Base-by-base conservation (phyloP, 2,888 invertebrate genomes). In the Ditula angustiorana region DNA sequence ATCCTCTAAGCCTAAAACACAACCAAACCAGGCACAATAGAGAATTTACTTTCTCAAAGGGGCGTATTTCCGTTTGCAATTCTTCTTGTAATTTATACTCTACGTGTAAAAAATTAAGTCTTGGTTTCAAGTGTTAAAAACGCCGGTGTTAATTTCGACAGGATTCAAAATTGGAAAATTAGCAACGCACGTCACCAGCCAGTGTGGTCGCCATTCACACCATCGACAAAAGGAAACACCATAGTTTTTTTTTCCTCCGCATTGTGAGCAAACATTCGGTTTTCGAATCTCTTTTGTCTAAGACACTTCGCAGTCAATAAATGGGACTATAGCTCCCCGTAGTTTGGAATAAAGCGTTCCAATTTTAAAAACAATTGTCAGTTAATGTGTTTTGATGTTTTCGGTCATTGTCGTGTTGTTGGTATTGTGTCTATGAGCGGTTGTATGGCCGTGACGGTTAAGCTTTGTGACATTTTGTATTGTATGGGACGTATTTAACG, bases 351-450 rank as follows among this genome's bases (percentile, higher is more conserved):
- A 91, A 91, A 81, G 77, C 74, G 74, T 78, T 77, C 85, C 87
- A 88, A 92, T 91, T 90, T 88, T 71, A 81, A 77, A 82, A 81
- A 92, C 90, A 92, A 92, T 83, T 70, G 71, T 67, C 69, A 77
- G 83, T 81, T 92, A 92, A 92, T 92, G 88, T 92, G 92, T 92
- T 92, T 90, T 91, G 91, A 90, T 91, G 85, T 85, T 84, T 85
- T 84, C 74, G 77, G 78, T 79, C 75, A 82, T 89, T 87, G 83
- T 87, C 68, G 64, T 61, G 67, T 63, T 77, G 79, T 77, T 81
- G 79, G 72, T 74, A 75, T 81, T 78, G 74, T 79, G 67, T 71
- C 69, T 76, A 77, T 83, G 86, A 88, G 90, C 87, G 79, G 79
- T 74, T 71, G 79, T 80, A 86, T 86, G 79, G 69, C 83, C 88